These are phyloP conservation scores for Lasioglossum pauxillum DNA, from an alignment of 2,888 invertebrate species.

Conservation along the genomic window DNA sequence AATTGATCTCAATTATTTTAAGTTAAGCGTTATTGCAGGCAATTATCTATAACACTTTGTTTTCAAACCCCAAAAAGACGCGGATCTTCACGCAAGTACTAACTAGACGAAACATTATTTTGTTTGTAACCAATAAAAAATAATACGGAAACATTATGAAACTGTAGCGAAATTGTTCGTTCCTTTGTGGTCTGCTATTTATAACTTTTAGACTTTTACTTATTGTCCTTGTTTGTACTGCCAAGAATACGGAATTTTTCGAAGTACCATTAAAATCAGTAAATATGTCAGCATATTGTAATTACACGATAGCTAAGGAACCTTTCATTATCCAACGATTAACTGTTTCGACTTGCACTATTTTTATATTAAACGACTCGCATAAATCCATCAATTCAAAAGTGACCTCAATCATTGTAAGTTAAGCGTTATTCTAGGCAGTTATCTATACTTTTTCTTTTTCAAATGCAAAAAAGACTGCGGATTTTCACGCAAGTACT, in stretches of 20 bases:
- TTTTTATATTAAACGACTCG: no score
- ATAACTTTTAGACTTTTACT: background rate
- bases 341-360: background rate
- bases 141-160: background rate
- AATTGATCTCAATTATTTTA: background rate
- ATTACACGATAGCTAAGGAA: background rate
- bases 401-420: background rate
- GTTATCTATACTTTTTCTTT: no score
- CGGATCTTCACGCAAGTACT: background rate
- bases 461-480: no score
- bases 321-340: background rate
- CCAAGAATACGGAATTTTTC: background rate
- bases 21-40: background rate
- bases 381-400: background rate
- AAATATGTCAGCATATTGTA: background rate
- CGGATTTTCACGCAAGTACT: background rate
- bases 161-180: background rate
- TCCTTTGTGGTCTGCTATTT: background rate
- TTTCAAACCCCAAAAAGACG: no score
- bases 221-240: background rate
- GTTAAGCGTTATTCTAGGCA: background rate
- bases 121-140: background rate
- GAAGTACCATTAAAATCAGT: background rate
- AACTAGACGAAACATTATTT: background rate
- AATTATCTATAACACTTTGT: no score